Evolutionary conservation across 2,113 vertebrate genomes (phyloP).

Genomic region (Gobio gobio): DNA sequence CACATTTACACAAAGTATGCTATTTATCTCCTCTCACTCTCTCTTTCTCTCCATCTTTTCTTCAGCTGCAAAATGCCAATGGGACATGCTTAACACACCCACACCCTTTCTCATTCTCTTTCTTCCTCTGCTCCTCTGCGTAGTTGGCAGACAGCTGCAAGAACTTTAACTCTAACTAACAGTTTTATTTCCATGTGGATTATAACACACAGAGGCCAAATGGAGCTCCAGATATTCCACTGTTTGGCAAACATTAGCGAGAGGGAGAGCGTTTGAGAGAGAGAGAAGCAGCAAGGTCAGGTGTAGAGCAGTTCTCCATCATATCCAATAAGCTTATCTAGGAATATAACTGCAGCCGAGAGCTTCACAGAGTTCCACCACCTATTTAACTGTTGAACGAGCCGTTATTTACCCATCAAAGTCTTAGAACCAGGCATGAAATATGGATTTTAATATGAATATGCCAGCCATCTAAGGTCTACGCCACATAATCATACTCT

Average conservation of each 20-base stretch:
- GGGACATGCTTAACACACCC: slow-evolving; percentile 44
- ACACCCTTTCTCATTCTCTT: slow-evolving; percentile 35
- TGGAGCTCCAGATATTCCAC: slow-evolving; percentile 6
- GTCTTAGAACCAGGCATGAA: slow-evolving; percentile 20
- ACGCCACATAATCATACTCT: slow-evolving; percentile 1
- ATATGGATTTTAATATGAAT: slow-evolving; percentile 36
- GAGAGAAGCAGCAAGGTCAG: slow-evolving; percentile 29
- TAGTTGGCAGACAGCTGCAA: slow-evolving; percentile 37
- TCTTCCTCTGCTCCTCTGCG: slow-evolving; percentile 21
- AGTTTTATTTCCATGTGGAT: slow-evolving; percentile 49
- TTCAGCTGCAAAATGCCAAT: slow-evolving; percentile 30
- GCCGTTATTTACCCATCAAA: slow-evolving; percentile 33
- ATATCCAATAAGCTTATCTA: slow-evolving; percentile 38
- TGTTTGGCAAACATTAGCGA: slow-evolving; percentile 31
- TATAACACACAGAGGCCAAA: slow-evolving; percentile 35
- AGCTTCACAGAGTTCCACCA: neutral
- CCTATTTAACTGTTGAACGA: slow-evolving; percentile 26
- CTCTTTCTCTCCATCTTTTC: slow-evolving; percentile 6
- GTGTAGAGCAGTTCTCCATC: slow-evolving; percentile 34
- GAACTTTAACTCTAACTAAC: slow-evolving; percentile 44
- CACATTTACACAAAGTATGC: slow-evolving; percentile 45
- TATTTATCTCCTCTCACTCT: slow-evolving; percentile 38
- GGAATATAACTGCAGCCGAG: slow-evolving; percentile 27
- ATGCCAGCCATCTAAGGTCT: slow-evolving; percentile 11
- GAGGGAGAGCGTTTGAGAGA: slow-evolving; percentile 1